A percentile compares a stretch with the other conserved stretches of the same genome.
Conservation (phyloP, 2,888 invertebrate species). For the Micoletzkya japonica region DNA sequence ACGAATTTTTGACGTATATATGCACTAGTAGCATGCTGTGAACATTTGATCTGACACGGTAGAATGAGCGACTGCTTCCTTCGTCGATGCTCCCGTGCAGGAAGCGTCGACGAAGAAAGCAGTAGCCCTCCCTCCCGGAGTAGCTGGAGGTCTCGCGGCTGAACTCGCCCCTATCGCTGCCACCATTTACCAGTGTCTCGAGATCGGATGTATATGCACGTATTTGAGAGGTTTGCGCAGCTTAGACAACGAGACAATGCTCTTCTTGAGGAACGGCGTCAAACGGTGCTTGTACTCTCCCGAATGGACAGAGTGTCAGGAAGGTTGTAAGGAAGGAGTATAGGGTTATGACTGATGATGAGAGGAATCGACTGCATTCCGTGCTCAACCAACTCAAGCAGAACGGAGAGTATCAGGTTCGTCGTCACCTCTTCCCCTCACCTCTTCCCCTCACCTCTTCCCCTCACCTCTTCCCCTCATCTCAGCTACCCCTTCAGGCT, state of each 20-base stretch:
- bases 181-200: constrained; percentile 58
- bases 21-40: too few relatives aligned
- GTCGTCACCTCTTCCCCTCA: background rate
- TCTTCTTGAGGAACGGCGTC: constrained; percentile 10
- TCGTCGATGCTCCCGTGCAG: too few relatives aligned
- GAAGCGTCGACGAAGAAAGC: constrained; percentile 37
- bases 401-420: constrained; percentile 19
- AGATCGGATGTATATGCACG: constrained; percentile 56
- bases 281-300: constrained; percentile 22
- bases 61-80: background rate
- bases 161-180: constrained; percentile 59
- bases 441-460: background rate
- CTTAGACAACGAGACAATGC: background rate
- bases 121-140: constrained; percentile 53
- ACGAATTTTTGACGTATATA: too few relatives aligned
- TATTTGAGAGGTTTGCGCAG: constrained; percentile 47
- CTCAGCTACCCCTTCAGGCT: background rate
- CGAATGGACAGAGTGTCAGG: constrained; percentile 15
- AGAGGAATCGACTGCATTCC: constrained; percentile 5
- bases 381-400: constrained; percentile 17
- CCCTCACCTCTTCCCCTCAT: background rate
- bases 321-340: constrained; percentile 25
- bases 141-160: constrained; percentile 42
- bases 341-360: constrained; percentile 22
- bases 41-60: background rate